Evolutionary conservation across 2,797 vertebrate species (phyloP).

Genomic region (Chiloscyllium punctatum): DNA sequence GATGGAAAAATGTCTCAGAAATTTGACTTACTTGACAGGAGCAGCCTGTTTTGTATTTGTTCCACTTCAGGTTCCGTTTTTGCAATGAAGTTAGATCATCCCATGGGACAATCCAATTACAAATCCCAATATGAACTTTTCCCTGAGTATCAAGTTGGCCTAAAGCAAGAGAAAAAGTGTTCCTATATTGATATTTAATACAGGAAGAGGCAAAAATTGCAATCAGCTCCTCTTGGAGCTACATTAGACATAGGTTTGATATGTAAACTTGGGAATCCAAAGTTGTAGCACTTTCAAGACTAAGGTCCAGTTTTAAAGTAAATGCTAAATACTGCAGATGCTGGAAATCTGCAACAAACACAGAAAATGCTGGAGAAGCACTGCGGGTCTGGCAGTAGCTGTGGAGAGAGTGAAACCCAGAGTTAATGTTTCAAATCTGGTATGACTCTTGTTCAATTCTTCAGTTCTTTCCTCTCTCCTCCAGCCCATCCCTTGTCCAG

Average conservation of each 20-base stretch:
- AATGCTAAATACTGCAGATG: too few species aligned
- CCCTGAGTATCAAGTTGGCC: conserved; percentile 75
- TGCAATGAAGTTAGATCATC: conserved; percentile 77
- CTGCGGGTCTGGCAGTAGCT: too few species aligned
- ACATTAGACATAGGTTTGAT: not conserved
- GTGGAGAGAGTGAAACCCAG: too few species aligned
- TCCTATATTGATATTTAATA: not conserved
- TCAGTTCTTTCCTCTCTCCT: not conserved
- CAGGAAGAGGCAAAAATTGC: not conserved
- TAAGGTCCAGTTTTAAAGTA: not conserved
- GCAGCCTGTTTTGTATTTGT: conserved; percentile 85
- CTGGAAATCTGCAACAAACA: too few species aligned
- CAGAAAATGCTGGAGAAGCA: too few species aligned
- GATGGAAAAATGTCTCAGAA: not conserved
- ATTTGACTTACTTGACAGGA: conserved; percentile 76
- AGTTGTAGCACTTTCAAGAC: not conserved
- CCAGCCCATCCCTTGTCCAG: not conserved
- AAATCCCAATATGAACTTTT: conserved; percentile 77
- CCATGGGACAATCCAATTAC: conserved; percentile 81
- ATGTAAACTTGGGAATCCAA: not conserved
- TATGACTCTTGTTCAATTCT: too few species aligned
- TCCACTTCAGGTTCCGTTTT: conserved; percentile 79
- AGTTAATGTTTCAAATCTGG: too few species aligned
- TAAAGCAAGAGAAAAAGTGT: conserved; percentile 45
- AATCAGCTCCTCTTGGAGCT: not conserved